Percentiles rank a stretch among this genome's conserved stretches.
These are phyloP conservation scores for Larimichthys crocea DNA, from an alignment of 2,113 vertebrate species.

Conservation along the genomic window DNA sequence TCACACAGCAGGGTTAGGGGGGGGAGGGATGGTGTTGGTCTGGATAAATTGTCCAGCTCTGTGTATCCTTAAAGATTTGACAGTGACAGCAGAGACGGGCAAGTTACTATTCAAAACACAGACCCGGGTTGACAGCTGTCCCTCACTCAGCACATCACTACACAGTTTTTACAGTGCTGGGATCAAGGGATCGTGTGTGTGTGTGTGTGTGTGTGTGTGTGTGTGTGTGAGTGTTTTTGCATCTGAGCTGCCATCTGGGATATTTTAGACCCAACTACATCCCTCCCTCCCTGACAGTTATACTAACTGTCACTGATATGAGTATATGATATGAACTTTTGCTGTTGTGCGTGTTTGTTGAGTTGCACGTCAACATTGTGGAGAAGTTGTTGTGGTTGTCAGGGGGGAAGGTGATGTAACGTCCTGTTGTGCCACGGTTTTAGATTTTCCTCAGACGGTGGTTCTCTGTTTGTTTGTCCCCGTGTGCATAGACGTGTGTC, in stretches of 20 bases:
- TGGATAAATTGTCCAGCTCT: slow-evolving; percentile 30
- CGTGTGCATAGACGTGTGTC: background rate
- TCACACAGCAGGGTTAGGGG: background rate
- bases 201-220: background rate
- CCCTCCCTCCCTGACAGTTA: slow-evolving; percentile 35
- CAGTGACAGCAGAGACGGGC: slow-evolving; percentile 45
- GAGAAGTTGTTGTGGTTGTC: slow-evolving; percentile 18
- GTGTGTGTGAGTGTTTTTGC: background rate
- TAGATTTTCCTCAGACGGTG: background rate
- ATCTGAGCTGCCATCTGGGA: slow-evolving; percentile 24
- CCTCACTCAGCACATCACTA: slow-evolving; percentile 27
- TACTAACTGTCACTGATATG: slow-evolving; percentile 32
- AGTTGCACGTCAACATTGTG: slow-evolving; percentile 16
- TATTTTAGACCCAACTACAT: slow-evolving; percentile 10
- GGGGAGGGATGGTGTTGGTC: background rate
- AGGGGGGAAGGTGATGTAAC: slow-evolving; percentile 20
- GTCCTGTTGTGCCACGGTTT: slow-evolving; percentile 26
- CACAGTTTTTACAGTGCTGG: slow-evolving; percentile 22
- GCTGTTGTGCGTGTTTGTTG: slow-evolving; percentile 9
- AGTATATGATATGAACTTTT: background rate
- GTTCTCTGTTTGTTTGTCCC: slow-evolving; percentile 16
- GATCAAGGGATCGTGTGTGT: slow-evolving; percentile 20
- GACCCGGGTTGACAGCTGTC: slow-evolving; percentile 62
- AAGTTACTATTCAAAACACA: slow-evolving; percentile 30
- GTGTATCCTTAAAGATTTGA: slow-evolving; percentile 32